A percentile compares a stretch with the other conserved stretches of the same genome.
These are phyloP conservation scores for Morone saxatilis DNA, from an alignment of 2,113 vertebrate species.

Conservation along the genomic window DNA sequence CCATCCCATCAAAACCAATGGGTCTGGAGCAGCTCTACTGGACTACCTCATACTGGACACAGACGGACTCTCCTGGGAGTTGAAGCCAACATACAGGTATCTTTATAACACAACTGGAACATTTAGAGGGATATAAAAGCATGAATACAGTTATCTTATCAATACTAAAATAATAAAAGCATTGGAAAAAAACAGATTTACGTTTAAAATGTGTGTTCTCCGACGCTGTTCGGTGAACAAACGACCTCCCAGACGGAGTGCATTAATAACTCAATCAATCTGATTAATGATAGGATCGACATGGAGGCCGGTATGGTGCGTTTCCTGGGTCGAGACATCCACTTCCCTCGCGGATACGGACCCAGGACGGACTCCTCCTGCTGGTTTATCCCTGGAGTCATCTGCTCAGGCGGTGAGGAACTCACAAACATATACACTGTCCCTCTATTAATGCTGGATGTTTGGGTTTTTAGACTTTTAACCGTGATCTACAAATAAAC, in stretches of 20 bases:
- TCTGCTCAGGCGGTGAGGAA: constrained; percentile 85
- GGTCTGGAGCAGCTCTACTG: constrained; percentile 70
- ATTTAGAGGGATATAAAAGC: not conserved
- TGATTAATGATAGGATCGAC: constrained; percentile 70
- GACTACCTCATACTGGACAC: constrained; percentile 86
- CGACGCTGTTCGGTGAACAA: no score
- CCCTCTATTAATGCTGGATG: not conserved
- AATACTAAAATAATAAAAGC: no score
- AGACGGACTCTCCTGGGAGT: constrained; percentile 80
- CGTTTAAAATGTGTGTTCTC: no score
- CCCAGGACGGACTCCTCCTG: constrained; percentile 83
- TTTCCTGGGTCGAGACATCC: constrained; percentile 82
- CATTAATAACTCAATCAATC: not conserved
- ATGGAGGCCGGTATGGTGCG: constrained; percentile 78
- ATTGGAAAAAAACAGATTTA: no score
- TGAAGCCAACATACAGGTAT: constrained; percentile 79
- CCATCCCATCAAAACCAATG: constrained; percentile 77
- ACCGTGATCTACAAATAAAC: not conserved
- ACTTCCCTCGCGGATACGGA: constrained; percentile 80
- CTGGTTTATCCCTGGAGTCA: constrained; percentile 85
- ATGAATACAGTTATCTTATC: no score
- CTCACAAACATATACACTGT: not conserved
- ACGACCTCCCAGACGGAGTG: no score
- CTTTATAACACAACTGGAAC: not conserved
- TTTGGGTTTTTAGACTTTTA: not conserved